phyloP scores from a whole-genome alignment of 2,113 vertebrate genomes.

The Capricornis sumatraensis region DNA sequence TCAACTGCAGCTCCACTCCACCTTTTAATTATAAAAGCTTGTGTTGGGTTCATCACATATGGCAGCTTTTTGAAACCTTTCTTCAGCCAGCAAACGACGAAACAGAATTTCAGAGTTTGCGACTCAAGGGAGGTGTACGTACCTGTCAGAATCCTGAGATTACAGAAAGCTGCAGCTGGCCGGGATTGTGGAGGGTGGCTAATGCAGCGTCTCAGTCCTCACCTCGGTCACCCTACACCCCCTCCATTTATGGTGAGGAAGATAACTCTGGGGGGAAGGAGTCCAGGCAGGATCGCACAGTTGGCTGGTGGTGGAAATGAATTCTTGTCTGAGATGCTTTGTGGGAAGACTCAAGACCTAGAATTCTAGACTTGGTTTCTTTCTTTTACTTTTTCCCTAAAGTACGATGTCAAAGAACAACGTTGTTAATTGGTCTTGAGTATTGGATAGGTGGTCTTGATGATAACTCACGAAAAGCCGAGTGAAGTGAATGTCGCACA shows the following conservation, averaged over 20 bases:
- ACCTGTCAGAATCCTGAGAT: neutral
- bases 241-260: neutral
- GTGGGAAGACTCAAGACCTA: neutral
- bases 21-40: neutral
- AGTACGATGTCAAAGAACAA: neutral
- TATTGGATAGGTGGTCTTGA: neutral
- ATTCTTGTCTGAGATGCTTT: neutral
- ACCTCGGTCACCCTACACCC: too few species aligned
- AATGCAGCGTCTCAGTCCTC: rapidly evolving
- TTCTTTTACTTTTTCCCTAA: neutral
- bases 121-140: neutral
- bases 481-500: neutral
- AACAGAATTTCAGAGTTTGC: neutral
- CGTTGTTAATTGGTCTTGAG: neutral
- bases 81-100: neutral
- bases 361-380: neutral
- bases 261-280: neutral
- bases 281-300: neutral
- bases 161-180: neutral
- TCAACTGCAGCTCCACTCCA: neutral
- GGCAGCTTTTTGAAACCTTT: neutral
- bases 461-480: neutral
- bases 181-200: neutral
- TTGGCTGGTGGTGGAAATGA: neutral
- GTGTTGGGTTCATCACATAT: neutral